These are phyloP conservation scores for Phorcus lineatus DNA, from an alignment of 2,888 invertebrate genomes.

Conservation along the genomic window DNA sequence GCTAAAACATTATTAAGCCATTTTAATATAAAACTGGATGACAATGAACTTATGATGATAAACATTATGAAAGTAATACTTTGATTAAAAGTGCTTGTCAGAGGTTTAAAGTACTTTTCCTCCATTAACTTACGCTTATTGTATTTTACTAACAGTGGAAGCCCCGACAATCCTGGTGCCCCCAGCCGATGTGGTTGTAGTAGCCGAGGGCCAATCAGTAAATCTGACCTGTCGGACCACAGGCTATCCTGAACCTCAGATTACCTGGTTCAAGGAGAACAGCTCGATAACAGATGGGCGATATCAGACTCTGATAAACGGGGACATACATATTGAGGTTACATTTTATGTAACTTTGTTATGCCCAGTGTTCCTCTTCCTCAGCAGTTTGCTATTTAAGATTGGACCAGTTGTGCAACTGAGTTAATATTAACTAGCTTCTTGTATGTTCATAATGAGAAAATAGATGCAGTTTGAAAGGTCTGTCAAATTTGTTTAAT, in stretches of 20 bases:
- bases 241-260: constrained; percentile 95
- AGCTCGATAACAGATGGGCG: constrained; percentile 86
- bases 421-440: too few relatives aligned
- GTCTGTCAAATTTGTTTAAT: too few relatives aligned
- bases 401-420: too few relatives aligned
- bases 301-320: constrained; percentile 85
- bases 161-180: constrained; percentile 92
- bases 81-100: too few relatives aligned
- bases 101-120: constrained; percentile 93
- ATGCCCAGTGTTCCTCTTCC: too few relatives aligned
- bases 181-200: constrained; percentile 78
- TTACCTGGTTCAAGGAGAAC: constrained; percentile 85
- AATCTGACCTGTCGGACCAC: constrained; percentile 86
- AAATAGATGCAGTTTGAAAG: too few relatives aligned
- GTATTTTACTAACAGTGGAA: constrained; percentile 80
- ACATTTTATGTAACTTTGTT: too few relatives aligned
- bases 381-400: too few relatives aligned
- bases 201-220: constrained; percentile 71
- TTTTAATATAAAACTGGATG: constrained; percentile 93
- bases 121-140: too few relatives aligned
- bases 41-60: too few relatives aligned
- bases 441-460: too few relatives aligned
- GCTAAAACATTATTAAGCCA: constrained; percentile 88
- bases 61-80: too few relatives aligned
- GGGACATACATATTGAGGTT: constrained; percentile 86